Evolutionary conservation across 2,797 vertebrate species (phyloP).

Genomic region (Darevskia nairensis): DNA sequence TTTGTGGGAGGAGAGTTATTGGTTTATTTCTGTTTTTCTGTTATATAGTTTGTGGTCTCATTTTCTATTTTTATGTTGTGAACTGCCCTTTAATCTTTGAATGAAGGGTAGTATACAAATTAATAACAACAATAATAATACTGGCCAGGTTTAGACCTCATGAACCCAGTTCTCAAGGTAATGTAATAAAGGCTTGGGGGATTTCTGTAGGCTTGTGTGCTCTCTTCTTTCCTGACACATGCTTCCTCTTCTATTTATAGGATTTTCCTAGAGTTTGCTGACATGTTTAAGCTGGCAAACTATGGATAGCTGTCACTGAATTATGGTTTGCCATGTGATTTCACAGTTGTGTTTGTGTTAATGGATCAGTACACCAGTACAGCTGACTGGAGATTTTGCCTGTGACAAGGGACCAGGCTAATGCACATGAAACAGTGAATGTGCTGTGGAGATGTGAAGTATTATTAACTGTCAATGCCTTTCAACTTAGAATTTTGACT

Average conservation of each 20-base stretch:
- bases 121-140: no score
- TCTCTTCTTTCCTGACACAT: background rate
- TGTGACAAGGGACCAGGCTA: background rate
- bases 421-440: background rate
- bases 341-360: background rate
- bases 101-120: no score
- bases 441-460: background rate
- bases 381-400: background rate
- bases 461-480: background rate
- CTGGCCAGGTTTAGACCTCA: background rate
- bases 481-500: background rate
- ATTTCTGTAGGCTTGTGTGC: background rate
- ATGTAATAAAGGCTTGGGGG: background rate
- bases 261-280: background rate
- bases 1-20: no score
- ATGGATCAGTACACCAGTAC: background rate
- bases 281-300: background rate
- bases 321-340: background rate
- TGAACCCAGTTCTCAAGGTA: background rate
- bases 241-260: background rate
- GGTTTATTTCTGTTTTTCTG: no score
- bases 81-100: no score
- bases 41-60: no score
- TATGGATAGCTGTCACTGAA: background rate
- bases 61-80: no score